Conservation (phyloP, 2,888 invertebrate species). For the Amblyjoppa fuscipennis region DNA sequence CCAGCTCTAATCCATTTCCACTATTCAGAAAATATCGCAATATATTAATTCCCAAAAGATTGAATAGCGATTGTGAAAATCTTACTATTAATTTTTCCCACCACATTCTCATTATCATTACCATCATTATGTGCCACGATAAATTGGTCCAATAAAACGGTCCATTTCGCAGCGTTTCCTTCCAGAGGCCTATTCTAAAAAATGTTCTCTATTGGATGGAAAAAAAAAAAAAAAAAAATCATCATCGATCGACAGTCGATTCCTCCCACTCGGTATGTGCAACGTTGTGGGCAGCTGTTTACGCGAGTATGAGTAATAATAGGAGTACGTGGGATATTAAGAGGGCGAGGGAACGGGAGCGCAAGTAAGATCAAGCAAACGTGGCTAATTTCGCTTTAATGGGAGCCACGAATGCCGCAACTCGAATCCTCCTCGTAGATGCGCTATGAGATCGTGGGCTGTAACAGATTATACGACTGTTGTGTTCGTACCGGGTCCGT, state of each 20-base stretch:
- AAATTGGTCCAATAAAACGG: no score
- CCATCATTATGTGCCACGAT: no score
- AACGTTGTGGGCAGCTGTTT: neutral
- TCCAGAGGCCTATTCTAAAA: neutral
- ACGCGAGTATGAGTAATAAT: conserved; percentile 13
- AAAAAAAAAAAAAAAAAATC: neutral
- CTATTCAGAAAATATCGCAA: no score
- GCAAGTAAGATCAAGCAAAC: conserved; percentile 69
- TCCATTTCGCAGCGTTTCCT: neutral
- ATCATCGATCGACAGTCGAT: conserved; percentile 67
- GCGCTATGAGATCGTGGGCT: conserved; percentile 64
- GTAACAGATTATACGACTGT: conserved; percentile 57
- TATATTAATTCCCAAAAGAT: no score
- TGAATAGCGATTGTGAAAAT: no score
- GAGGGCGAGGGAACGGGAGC: conserved; percentile 55
- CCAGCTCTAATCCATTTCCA: no score
- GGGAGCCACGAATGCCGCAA: conserved; percentile 69
- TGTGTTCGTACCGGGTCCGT: neutral
- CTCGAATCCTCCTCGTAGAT: conserved; percentile 62
- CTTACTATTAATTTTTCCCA: no score
- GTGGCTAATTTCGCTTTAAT: conserved; percentile 72
- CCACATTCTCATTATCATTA: no score
- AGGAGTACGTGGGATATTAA: neutral
- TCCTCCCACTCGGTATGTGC: conserved; percentile 32
- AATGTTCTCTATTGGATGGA: neutral